phyloP scores from a whole-genome alignment of 1,140 invertebrate species.

The Chionoecetes opilio region DNA sequence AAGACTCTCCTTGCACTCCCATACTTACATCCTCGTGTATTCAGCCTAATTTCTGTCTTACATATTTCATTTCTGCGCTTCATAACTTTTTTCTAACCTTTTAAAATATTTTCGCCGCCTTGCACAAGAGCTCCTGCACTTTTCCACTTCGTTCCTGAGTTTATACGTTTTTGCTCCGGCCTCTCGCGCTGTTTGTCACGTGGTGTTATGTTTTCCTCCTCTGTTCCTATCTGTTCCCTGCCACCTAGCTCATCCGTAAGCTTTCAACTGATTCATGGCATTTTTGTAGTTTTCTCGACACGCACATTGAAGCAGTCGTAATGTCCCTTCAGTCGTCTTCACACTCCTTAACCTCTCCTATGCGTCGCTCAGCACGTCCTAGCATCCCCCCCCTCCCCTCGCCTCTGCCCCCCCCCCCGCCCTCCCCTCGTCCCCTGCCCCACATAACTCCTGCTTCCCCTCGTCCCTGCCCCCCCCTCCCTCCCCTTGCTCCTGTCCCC shows the following conservation, averaged over 20 bases:
- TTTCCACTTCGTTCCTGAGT: not conserved
- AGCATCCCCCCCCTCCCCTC: not conserved
- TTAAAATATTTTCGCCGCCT: not conserved
- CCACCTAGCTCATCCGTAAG: conserved; percentile 35
- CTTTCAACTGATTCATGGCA: not conserved
- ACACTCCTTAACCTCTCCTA: not conserved
- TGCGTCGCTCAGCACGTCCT: not conserved
- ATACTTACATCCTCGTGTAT: not conserved
- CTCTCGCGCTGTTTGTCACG: not conserved
- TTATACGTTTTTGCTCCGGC: not conserved
- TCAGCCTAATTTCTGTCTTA: not conserved
- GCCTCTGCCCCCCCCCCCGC: not conserved
- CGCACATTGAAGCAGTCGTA: not conserved
- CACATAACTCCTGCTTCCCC: not conserved
- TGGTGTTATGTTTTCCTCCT: no score
- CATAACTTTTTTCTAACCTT: not conserved
- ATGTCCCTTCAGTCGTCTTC: conserved; percentile 15
- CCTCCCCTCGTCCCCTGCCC: not conserved
- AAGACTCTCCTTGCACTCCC: not conserved
- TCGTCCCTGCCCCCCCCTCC: not conserved
- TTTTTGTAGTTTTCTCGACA: not conserved
- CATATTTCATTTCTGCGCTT: not conserved
- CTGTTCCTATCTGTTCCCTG: not conserved
- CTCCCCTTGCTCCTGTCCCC: not conserved
- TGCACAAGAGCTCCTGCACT: not conserved